Evolutionary conservation across 1,140 invertebrate species (phyloP), one percentile per base, ranked within the genome.

Genomic region (Drosophila pseudoananassae): DNA sequence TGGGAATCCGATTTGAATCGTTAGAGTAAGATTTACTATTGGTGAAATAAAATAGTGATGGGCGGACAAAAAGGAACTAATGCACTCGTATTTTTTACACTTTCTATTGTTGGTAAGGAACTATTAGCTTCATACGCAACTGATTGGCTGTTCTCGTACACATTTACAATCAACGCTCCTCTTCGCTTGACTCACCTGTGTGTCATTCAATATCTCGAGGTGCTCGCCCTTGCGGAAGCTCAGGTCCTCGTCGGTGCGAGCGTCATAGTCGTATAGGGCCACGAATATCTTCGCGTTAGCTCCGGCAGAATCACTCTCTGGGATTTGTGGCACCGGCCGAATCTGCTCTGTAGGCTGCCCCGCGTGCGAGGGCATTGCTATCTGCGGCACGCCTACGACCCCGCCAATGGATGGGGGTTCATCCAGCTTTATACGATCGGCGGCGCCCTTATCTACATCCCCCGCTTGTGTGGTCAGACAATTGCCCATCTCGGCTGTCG

Each of bases 221-320:
- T 99, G 97, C 92, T 99, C 98, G 38, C 98, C 98, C 93, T 99
- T 99, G 77, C 98, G 96, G 93, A 99, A 99, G 93, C 97, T 98
- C 56, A 99, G 93, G 93, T 99, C 99, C 92, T 99, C 98, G 92
- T 99, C 98, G 23, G 99, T 99, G 77, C 99, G 94, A 31, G 99
- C 98, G 94, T 99, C 98, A 92, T 99, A 99, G 93, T 99, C 98
- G 92, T 99, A 99, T 14, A 99, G 93, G 33, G 99, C 98, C 31
- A 99, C 97, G 93, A 99, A 99, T 88, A 99, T 96, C 92, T 97
- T 96, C 63, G 96, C 95, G 84, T 94, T 95, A 79, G 94, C 93
- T 60, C 93, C 93, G 61, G 95, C 93, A 0, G 94, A 92, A 75
- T 95, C 95, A 33, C 94, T 94, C 54, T 94, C 94, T 72, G 94